Conservation (phyloP, 2,888 invertebrate genomes). For the Luperina testacea region DNA sequence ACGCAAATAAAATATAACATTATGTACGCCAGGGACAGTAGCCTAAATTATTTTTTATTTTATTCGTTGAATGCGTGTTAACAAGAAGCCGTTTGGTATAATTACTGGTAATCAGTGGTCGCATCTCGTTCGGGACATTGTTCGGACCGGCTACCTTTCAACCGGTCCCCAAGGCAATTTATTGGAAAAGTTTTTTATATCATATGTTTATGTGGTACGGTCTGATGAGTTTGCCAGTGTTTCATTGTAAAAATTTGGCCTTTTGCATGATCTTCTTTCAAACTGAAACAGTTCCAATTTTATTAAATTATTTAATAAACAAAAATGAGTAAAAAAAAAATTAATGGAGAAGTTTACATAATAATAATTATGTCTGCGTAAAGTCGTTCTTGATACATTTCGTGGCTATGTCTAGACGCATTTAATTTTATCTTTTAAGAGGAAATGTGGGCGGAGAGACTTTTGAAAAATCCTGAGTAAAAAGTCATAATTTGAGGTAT, state of each 20-base stretch:
- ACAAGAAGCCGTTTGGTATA: slow-evolving; percentile 66
- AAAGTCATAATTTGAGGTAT: no score
- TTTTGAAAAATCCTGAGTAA: no score
- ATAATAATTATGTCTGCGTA: background rate
- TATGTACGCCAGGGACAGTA: slow-evolving; percentile 34
- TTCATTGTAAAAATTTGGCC: background rate
- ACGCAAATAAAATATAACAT: slow-evolving; percentile 4
- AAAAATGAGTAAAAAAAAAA: background rate
- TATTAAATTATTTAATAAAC: background rate
- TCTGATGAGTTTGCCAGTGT: slow-evolving; percentile 14
- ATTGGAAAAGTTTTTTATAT: slow-evolving; percentile 52
- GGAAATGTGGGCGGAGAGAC: no score
- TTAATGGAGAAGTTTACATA: background rate
- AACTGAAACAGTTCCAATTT: background rate
- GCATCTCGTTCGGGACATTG: slow-evolving; percentile 65
- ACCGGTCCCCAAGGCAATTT: slow-evolving; percentile 50
- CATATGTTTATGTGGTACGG: slow-evolving; percentile 20
- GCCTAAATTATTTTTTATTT: slow-evolving; percentile 59
- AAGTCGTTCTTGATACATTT: slow-evolving; percentile 5
- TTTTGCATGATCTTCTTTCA: background rate
- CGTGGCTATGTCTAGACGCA: slow-evolving; percentile 31
- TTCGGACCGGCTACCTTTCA: slow-evolving; percentile 50
- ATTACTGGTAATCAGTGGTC: slow-evolving; percentile 64
- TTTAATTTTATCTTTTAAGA: slow-evolving; percentile 32
- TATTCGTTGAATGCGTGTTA: slow-evolving; percentile 58